A percentile compares a stretch with the other conserved stretches of the same genome.
phyloP scores from a whole-genome alignment of 2,113 vertebrate species.

The Periophthalmodon schlosseri region DNA sequence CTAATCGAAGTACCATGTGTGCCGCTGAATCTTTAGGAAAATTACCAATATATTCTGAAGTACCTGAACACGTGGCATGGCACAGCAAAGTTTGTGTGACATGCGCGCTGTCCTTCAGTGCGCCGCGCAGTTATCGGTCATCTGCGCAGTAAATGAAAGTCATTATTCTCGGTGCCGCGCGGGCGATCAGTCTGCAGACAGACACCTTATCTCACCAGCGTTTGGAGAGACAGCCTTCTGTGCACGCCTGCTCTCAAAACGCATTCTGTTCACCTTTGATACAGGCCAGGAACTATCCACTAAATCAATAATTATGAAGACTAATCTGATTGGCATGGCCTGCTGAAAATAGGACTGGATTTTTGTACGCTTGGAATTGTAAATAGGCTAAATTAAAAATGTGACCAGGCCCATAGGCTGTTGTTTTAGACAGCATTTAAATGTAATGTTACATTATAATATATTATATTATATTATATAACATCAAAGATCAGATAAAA shows the following conservation, averaged over 20 bases:
- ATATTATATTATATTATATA: no score
- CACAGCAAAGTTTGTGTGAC: background rate
- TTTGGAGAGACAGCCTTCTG: slow-evolving; percentile 8
- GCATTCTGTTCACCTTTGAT: slow-evolving; percentile 8
- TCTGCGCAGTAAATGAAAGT: slow-evolving; percentile 12
- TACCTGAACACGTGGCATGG: background rate
- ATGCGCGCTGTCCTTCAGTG: slow-evolving; percentile 1
- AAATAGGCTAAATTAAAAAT: background rate
- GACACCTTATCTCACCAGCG: slow-evolving; percentile 2
- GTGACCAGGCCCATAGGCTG: background rate
- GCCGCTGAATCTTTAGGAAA: background rate
- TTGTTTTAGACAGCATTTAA: background rate
- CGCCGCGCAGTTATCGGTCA: background rate
- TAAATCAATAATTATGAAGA: background rate
- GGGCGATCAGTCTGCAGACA: slow-evolving; percentile 12
- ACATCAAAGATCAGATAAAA: background rate
- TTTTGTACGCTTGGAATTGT: background rate
- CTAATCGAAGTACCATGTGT: background rate
- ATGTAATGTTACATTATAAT: no score
- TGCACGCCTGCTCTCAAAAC: background rate
- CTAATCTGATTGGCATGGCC: background rate
- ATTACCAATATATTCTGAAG: background rate
- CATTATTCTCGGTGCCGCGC: slow-evolving; percentile 7
- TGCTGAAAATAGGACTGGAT: background rate
- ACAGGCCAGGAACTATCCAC: slow-evolving; percentile 6